Base-by-base conservation (phyloP, 1,140 invertebrate genomes). In the Amyelois transitella region DNA sequence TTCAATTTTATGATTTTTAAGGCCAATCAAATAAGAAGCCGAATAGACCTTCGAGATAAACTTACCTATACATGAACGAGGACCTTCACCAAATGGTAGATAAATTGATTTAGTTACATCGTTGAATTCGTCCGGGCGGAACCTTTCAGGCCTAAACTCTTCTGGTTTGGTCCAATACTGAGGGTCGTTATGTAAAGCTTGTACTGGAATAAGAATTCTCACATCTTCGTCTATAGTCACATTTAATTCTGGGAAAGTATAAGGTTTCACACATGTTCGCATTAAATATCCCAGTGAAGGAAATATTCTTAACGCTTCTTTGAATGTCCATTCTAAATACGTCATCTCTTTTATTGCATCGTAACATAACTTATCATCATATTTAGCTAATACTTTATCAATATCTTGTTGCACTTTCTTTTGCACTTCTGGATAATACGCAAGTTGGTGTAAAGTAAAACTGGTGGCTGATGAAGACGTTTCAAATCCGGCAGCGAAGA, bases 11-110 rank as follows among this genome's bases (percentile, higher is more conserved):
- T 24, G 8, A 24, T 5, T 24, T 5, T 24, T 24, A 24, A 5
- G 8, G 8, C 8, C 22, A 24, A 24, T 24, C 4, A 8, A 24
- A 24, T 1, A 38, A 38, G 8, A 2, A 38, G n/a, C n/a, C n/a
- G n/a, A 38, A 38, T 14, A 38, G 25, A 5, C 25, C n/a, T n/a
- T n/a, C n/a, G n/a, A n/a, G n/a, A n/a, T n/a, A 38, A 38, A 14
- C 45, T 20, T 48, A 48, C 45, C 45, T 12, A 48, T 21, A 21
- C 45, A 48, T 5, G 18, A 21, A 21, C 45, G 45, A 4, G 45
- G 90, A 10, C 93, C 92, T 55, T 92, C 91, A 0, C 92, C 92
- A 69, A 94, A 94, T 1, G 93, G 91, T 19, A 94, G 64, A 68
- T 89, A 93, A 1, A 84, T 47, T 64, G 83, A 89, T 6, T 62